A percentile compares a stretch with the other conserved stretches of the same genome.
Evolutionary conservation across 2,888 invertebrate species (phyloP).

Genomic region (Lasioglossum morio): DNA sequence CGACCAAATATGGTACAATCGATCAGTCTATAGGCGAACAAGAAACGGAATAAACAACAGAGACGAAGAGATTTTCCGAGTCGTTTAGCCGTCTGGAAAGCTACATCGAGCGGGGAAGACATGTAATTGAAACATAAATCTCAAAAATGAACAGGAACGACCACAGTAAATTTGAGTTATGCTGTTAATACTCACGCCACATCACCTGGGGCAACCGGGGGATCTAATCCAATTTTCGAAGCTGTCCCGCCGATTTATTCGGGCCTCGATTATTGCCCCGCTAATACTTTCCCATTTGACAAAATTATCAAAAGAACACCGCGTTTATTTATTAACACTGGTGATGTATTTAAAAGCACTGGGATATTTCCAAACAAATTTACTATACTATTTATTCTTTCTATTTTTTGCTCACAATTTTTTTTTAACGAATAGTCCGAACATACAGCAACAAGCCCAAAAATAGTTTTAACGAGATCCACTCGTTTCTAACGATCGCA

Average conservation of each 20-base stretch:
- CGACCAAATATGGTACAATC: conserved; percentile 5
- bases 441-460: background rate
- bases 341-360: background rate
- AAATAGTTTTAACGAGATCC: background rate
- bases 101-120: background rate
- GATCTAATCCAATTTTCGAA: conserved; percentile 8
- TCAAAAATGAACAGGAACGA: background rate
- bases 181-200: conserved; percentile 13
- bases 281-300: background rate
- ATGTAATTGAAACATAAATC: conserved; percentile 22
- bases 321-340: background rate
- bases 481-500: background rate
- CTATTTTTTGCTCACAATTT: background rate
- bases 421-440: background rate
- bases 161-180: conserved; percentile 28
- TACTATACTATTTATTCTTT: background rate
- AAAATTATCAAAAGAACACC: background rate
- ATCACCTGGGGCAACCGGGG: background rate
- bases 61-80: conserved; percentile 12
- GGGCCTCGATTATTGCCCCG: background rate
- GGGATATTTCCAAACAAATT: background rate
- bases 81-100: background rate
- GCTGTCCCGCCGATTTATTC: background rate
- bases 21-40: conserved; percentile 5
- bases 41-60: conserved; percentile 15